Conservation (phyloP, 2,888 invertebrate species). For the Crepidodera aurea region DNA sequence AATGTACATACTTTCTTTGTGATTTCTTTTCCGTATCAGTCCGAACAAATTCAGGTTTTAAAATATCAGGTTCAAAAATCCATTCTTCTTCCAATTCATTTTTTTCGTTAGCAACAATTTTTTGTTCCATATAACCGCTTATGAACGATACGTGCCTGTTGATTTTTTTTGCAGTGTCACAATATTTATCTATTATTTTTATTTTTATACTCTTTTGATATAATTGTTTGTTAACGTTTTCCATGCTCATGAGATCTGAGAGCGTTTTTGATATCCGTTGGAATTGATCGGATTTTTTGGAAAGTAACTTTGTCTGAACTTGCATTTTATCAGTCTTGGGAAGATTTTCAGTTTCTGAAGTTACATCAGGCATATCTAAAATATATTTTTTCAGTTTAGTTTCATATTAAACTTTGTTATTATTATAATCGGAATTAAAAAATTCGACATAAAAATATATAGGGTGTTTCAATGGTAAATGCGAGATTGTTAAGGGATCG, state of each 20-base stretch:
- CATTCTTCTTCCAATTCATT: conserved; percentile 40
- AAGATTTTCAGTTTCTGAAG: not conserved
- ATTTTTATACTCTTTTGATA: conserved; percentile 37
- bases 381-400: too few species aligned
- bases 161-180: conserved; percentile 18
- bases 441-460: too few species aligned
- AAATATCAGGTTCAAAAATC: conserved; percentile 44
- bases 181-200: conserved; percentile 41
- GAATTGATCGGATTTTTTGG: conserved; percentile 44
- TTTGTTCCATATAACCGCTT: conserved; percentile 49
- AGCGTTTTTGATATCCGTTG: conserved; percentile 51
- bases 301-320: conserved; percentile 39
- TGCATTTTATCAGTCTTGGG: not conserved
- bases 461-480: too few species aligned
- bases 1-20: conserved; percentile 38
- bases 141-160: conserved; percentile 46
- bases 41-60: conserved; percentile 25
- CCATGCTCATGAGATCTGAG: conserved; percentile 53
- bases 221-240: conserved; percentile 52
- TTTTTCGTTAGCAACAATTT: conserved; percentile 28
- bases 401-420: too few species aligned
- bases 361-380: not conserved
- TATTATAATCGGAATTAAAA: too few species aligned
- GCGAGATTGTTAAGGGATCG: too few species aligned
- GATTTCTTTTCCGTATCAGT: conserved; percentile 11